Conservation (phyloP, 2,888 invertebrate species). For the Torymus texanus region DNA sequence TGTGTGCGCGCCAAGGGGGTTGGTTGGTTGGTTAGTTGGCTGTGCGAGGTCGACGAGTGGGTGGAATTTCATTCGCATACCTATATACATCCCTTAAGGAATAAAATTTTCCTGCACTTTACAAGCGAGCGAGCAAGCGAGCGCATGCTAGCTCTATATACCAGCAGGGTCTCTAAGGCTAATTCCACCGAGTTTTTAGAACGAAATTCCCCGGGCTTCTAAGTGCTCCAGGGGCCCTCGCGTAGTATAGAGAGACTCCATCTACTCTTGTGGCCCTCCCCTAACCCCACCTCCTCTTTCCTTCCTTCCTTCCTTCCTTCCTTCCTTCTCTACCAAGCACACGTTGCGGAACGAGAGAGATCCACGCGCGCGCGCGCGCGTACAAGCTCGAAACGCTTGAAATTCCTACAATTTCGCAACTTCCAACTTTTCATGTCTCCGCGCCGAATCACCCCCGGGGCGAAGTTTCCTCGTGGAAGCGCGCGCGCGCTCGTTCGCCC, state of each 20-base stretch:
- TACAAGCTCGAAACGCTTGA: slow-evolving; percentile 49
- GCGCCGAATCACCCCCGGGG: slow-evolving; percentile 63
- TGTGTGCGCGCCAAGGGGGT: too few relatives aligned
- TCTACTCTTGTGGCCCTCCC: neutral
- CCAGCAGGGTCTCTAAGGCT: slow-evolving; percentile 46
- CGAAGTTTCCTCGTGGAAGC: slow-evolving; percentile 34
- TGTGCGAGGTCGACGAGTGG: too few relatives aligned
- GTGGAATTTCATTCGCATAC: neutral
- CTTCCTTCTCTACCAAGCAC: too few relatives aligned
- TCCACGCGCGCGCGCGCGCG: slow-evolving; percentile 18
- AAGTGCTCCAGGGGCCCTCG: slow-evolving; percentile 41
- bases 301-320: too few relatives aligned
- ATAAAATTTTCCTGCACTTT: slow-evolving; percentile 54
- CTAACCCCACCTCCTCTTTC: too few relatives aligned
- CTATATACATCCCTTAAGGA: slow-evolving; percentile 40
- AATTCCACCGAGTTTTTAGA: slow-evolving; percentile 56
- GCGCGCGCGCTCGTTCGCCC: slow-evolving; percentile 58
- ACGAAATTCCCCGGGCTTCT: slow-evolving; percentile 50
- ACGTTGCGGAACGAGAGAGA: slow-evolving; percentile 8
- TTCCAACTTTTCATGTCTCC: slow-evolving; percentile 73
- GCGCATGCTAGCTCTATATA: neutral
- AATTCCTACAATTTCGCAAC: slow-evolving; percentile 70
- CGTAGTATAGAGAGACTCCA: slow-evolving; percentile 37
- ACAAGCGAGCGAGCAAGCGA: slow-evolving; percentile 40
- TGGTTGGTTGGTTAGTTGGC: too few relatives aligned